A percentile compares a stretch with the other conserved stretches of the same genome.
Evolutionary conservation across 2,888 invertebrate genomes (phyloP).

Genomic region (Raillietiella orientalis): DNA sequence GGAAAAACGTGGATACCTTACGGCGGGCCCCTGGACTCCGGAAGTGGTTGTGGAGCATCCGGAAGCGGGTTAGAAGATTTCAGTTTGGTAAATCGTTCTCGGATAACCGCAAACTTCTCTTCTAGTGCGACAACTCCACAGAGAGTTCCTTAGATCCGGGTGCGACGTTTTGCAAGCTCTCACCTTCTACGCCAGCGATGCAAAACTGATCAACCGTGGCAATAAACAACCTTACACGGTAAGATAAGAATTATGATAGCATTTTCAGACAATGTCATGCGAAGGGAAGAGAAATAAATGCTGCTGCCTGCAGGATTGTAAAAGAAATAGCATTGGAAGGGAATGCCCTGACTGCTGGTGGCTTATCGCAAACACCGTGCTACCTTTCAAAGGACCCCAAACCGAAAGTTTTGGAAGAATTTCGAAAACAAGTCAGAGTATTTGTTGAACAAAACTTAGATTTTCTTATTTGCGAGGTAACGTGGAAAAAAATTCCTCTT

Average conservation of each 20-base stretch:
- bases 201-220: conserved; percentile 13
- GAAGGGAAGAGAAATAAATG: conserved; percentile 12
- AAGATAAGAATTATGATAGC: not conserved
- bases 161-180: conserved; percentile 14
- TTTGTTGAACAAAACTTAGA: conserved; percentile 12
- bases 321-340: conserved; percentile 12
- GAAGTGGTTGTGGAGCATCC: conserved; percentile 14
- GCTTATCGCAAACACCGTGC: conserved; percentile 12
- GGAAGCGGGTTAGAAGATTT: conserved; percentile 11
- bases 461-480: conserved; percentile 13
- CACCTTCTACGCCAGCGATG: conserved; percentile 15
- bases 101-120: no score
- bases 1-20: conserved; percentile 15
- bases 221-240: conserved; percentile 7
- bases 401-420: conserved; percentile 10
- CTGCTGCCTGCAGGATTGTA: conserved; percentile 12
- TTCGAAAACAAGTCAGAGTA: conserved; percentile 12
- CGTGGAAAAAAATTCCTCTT: not conserved
- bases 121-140: conserved; percentile 12
- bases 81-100: no score
- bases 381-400: conserved; percentile 12
- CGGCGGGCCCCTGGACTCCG: conserved; percentile 17
- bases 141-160: conserved; percentile 14
- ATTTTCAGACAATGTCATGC: not conserved
- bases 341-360: conserved; percentile 12